Evolutionary conservation across 2,797 vertebrate species (phyloP).

Genomic region (Melanotaenia maccullochi): DNA sequence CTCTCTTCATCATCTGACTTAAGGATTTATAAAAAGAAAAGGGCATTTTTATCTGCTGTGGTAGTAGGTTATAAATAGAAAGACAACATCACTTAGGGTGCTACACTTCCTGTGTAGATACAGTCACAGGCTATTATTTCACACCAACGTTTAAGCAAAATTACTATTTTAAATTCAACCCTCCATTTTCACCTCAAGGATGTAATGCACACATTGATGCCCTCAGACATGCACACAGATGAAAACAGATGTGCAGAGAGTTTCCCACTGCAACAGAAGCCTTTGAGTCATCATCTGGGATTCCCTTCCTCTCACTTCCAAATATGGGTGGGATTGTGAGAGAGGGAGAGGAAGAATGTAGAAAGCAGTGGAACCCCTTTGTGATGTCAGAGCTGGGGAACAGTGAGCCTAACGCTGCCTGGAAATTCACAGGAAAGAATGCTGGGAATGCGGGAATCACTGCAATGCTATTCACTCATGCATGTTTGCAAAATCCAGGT

Average conservation of each 20-base stretch:
- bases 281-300: conserved; percentile 84
- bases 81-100: conserved; percentile 39
- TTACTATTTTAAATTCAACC: conserved; percentile 43
- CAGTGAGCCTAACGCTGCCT: conserved; percentile 69
- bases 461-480: conserved; percentile 57
- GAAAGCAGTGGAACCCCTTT: conserved; percentile 77
- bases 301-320: conserved; percentile 86
- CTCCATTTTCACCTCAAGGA: conserved; percentile 32
- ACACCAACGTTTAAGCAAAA: conserved; percentile 41
- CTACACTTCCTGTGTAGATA: conserved; percentile 34
- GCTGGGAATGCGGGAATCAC: conserved; percentile 74
- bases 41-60: conserved; percentile 31
- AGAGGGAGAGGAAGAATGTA: conserved; percentile 70
- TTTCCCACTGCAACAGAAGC: conserved; percentile 78
- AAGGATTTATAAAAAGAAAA: conserved; percentile 28
- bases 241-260: conserved; percentile 80
- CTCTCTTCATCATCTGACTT: conserved; percentile 22
- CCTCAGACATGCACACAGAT: conserved; percentile 45
- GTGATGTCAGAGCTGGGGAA: conserved; percentile 78
- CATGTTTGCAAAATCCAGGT: conserved; percentile 59
- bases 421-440: conserved; percentile 79
- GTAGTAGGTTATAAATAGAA: conserved; percentile 63
- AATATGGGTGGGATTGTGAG: conserved; percentile 83
- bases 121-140: conserved; percentile 26
- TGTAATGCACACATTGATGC: conserved; percentile 48